phyloP scores from a whole-genome alignment of 2,888 invertebrate genomes.

The Podotricha telesiphe region DNA sequence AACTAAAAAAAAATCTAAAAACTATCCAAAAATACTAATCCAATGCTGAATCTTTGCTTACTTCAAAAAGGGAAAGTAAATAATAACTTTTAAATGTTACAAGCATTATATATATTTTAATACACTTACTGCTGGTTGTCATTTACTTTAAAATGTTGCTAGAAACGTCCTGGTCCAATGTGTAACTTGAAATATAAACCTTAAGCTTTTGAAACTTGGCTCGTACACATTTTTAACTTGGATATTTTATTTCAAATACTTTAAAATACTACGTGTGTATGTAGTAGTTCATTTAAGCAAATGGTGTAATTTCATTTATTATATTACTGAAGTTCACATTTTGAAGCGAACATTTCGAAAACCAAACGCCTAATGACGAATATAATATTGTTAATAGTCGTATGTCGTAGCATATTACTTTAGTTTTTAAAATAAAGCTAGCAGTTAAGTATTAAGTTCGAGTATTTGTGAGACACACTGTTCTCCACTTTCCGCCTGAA shows the following conservation, averaged over 20 bases:
- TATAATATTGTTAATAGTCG: too few relatives aligned
- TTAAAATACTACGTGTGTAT: background rate
- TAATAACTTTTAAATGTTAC: slow-evolving; percentile 9
- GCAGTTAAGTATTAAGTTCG: too few relatives aligned
- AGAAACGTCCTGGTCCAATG: slow-evolving; percentile 16
- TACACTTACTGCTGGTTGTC: slow-evolving; percentile 24
- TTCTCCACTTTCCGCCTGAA: too few relatives aligned
- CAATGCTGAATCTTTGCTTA: background rate
- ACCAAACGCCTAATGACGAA: too few relatives aligned
- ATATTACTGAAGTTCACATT: too few relatives aligned
- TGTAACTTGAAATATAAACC: slow-evolving; percentile 27
- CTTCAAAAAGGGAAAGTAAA: background rate
- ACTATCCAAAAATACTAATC: too few relatives aligned
- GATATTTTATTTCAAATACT: slow-evolving; percentile 13
- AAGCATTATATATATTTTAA: slow-evolving; percentile 9
- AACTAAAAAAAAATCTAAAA: too few relatives aligned
- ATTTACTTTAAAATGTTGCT: slow-evolving; percentile 23
- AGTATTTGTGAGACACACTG: too few relatives aligned
- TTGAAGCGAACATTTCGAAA: too few relatives aligned
- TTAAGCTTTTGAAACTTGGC: slow-evolving; percentile 19
- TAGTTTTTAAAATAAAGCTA: too few relatives aligned
- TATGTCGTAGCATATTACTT: too few relatives aligned
- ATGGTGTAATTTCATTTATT: background rate
- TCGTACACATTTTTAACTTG: slow-evolving; percentile 17
- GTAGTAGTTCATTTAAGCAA: background rate